Base-by-base conservation (phyloP, 2,797 vertebrate genomes). In the Antrozous pallidus region DNA sequence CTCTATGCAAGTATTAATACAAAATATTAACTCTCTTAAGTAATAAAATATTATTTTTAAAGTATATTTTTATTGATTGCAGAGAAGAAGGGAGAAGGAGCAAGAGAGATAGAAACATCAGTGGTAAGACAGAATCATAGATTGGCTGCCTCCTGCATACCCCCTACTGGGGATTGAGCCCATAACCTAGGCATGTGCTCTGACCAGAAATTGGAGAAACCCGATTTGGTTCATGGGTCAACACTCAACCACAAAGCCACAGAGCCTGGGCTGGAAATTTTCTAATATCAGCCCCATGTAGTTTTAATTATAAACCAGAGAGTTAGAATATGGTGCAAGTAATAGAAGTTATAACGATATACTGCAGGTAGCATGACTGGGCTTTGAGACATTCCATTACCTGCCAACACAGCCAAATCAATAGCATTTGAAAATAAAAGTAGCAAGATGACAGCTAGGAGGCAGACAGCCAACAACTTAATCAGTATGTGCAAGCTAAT, bases 21-120 rank as follows among this genome's bases (percentile, higher is more conserved):
- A 91, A 88, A 90, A 84, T 80, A 78, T 77, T 45, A 51, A 74
- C 16, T 93, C 31, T 65, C 67, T 73, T 78, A 86, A 85, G 82
- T 54, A 54, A 24, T 51, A n/a, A 91, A 65, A 54, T 28, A 45
- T 40, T 74, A 31, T 31, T 58, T 58, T 54, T 2, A 6, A 31
- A 61, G 14, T 61, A 61, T 61, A 31, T 31, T 61, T 58, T 61
- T 61, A 61, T 61, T 61, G 58, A 61, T 61, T 31, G 58, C 58
- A 61, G 58, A 61, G 58, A 61, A 5, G 28, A 61, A 31, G 58
- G 58, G 28, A 61, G 26, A 58, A 26, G 28, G 58, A 61, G 58
- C 12, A 0, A 61, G 58, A 31, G 58, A 61, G 28, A 31, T 14
- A 31, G 5, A 61, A 31, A 61, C 28, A 61, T 31, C 58, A 31